Percentiles rank a stretch among this genome's conserved stretches.
phyloP scores from a whole-genome alignment of 35 echinoderm and acorn worm species.

The Lytechinus pictus region DNA sequence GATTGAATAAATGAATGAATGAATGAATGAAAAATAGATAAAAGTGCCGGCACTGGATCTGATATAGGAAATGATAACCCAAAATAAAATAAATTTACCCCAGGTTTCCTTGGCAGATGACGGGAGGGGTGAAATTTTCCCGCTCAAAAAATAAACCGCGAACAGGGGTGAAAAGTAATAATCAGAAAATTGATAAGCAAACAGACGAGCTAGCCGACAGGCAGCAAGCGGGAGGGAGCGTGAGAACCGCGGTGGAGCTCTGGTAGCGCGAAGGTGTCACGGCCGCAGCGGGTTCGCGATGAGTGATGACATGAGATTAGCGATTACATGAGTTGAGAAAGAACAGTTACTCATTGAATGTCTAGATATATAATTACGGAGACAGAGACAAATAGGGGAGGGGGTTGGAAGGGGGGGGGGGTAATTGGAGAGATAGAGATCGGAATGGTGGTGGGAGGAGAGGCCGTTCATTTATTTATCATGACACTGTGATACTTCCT shows the following conservation, averaged over 20 bases:
- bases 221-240: constrained; percentile 1
- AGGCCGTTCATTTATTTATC: too few species aligned
- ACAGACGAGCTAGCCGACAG: neutral
- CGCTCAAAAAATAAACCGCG: neutral
- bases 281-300: neutral
- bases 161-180: neutral
- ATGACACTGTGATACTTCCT: too few species aligned
- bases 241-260: neutral
- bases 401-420: neutral
- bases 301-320: neutral
- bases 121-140: neutral
- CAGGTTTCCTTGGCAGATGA: neutral
- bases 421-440: neutral
- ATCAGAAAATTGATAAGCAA: constrained; percentile 20
- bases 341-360: neutral
- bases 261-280: neutral
- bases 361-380: neutral
- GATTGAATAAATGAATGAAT: too few species aligned
- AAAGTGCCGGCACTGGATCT: too few species aligned
- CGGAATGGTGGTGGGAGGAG: too few species aligned
- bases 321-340: neutral
- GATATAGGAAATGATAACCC: too few species aligned
- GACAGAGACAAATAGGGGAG: neutral
- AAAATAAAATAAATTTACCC: neutral
- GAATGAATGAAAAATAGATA: neutral